Percentiles rank a stretch among this genome's conserved stretches.
These are phyloP conservation scores for Choloepus hoffmanni DNA, from an alignment of 2,113 vertebrate species.

Conservation along the genomic window DNA sequence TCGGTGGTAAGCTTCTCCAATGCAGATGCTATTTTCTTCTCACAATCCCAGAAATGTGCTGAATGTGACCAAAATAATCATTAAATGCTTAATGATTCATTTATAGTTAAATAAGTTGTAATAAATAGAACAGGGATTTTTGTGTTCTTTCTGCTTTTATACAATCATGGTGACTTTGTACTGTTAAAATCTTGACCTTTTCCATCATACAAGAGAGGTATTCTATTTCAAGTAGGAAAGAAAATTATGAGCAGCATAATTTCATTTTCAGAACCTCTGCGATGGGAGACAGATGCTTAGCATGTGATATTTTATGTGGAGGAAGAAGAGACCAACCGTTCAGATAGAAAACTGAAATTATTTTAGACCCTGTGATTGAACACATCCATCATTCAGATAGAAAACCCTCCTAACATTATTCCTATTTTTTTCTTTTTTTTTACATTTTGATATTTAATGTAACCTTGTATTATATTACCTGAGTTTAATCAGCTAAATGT, in stretches of 20 bases:
- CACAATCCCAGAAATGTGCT: too few species aligned
- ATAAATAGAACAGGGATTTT: not conserved
- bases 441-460: slow-evolving; percentile 77
- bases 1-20: not conserved
- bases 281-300: not conserved
- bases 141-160: not conserved
- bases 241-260: not conserved
- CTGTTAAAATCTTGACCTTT: slow-evolving; percentile 50
- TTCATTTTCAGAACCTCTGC: slow-evolving; percentile 29
- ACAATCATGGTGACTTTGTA: not conserved
- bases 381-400: slow-evolving; percentile 70
- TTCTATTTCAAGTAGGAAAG: not conserved
- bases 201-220: rapidly evolving
- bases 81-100: not conserved
- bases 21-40: not conserved
- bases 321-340: slow-evolving; percentile 48
- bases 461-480: slow-evolving; percentile 70
- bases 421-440: not conserved
- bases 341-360: slow-evolving; percentile 74
- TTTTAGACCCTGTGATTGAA: slow-evolving; percentile 70
- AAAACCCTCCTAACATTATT: not conserved
- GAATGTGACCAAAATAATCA: not conserved
- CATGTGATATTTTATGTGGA: not conserved
- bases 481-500: slow-evolving; percentile 61
- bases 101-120: not conserved